phyloP scores from a whole-genome alignment of 1,140 invertebrate species.

The Drosophila kanapiae region DNA sequence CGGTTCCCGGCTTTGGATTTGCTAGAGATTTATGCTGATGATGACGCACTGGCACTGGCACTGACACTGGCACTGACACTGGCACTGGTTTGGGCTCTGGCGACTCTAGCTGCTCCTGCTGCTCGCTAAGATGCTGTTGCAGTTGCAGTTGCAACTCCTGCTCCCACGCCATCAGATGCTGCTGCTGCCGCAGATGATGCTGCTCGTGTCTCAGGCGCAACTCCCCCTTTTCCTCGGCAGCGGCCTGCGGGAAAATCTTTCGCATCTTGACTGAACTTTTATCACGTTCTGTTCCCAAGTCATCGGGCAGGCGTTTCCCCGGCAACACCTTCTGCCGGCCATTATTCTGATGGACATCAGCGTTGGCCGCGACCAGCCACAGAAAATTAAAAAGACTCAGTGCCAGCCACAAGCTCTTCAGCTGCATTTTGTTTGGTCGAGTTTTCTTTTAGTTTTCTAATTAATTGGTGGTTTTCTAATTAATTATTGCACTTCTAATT shows the following conservation, averaged over 20 bases:
- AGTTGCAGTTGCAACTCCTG: constrained; percentile 28
- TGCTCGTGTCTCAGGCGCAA: constrained; percentile 40
- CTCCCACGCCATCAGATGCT: constrained; percentile 55
- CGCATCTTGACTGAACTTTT: constrained; percentile 51
- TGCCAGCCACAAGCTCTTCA: constrained; percentile 16
- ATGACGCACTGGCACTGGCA: constrained; percentile 35
- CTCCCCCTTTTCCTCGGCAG: constrained; percentile 5
- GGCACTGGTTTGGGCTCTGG: background rate
- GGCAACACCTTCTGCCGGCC: constrained; percentile 42
- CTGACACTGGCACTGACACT: background rate
- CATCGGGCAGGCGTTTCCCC: constrained; percentile 39
- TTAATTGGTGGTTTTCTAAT: constrained; percentile 21
- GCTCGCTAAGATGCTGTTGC: constrained; percentile 28
- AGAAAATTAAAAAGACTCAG: constrained; percentile 20
- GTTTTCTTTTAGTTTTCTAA: constrained; percentile 12
- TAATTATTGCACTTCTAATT: constrained; percentile 22
- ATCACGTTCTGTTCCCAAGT: constrained; percentile 51
- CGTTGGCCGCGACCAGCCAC: constrained; percentile 19
- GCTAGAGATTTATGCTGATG: constrained; percentile 71
- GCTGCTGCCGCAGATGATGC: constrained; percentile 60
- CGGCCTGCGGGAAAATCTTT: constrained; percentile 28
- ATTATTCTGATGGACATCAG: constrained; percentile 61
- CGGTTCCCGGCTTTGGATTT: constrained; percentile 14
- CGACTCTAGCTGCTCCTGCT: constrained; percentile 14
- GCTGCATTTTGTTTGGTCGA: constrained; percentile 31